A percentile compares a stretch with the other conserved stretches of the same genome.
Evolutionary conservation across 1,140 invertebrate species (phyloP).

Genomic region (Galleria mellonella): DNA sequence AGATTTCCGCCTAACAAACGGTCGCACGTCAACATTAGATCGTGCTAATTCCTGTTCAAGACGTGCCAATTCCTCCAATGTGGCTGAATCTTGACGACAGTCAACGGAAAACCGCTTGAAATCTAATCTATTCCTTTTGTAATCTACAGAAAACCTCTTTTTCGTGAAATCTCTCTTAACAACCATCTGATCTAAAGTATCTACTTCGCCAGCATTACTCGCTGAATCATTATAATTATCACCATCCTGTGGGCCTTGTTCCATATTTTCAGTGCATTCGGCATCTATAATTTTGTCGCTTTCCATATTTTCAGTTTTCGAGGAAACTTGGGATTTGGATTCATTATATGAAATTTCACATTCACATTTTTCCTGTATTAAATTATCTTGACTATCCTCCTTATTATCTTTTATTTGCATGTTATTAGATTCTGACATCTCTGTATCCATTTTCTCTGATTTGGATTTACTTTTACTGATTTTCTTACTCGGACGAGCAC

Average conservation of each 20-base stretch:
- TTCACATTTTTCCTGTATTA: neutral
- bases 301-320: neutral
- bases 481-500: constrained; percentile 69
- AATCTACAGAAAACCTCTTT: constrained; percentile 60
- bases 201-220: constrained; percentile 30
- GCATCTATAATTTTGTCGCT: neutral
- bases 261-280: constrained; percentile 3
- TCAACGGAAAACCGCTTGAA: constrained; percentile 63
- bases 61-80: constrained; percentile 51
- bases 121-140: constrained; percentile 48
- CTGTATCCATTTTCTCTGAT: constrained; percentile 43
- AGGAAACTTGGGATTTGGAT: neutral
- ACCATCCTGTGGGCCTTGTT: constrained; percentile 21
- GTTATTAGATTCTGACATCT: constrained; percentile 12
- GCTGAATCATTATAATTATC: constrained; percentile 22
- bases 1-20: constrained; percentile 56
- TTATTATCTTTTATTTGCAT: constrained; percentile 15
- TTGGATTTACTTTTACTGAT: constrained; percentile 62
- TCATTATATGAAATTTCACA: neutral
- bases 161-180: constrained; percentile 42
- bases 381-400: neutral
- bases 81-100: constrained; percentile 48
- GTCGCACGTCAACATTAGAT: constrained; percentile 53
- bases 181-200: constrained; percentile 40
- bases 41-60: constrained; percentile 53